phyloP scores from a whole-genome alignment of 2,888 invertebrate species.

The Gryllus longicercus region DNA sequence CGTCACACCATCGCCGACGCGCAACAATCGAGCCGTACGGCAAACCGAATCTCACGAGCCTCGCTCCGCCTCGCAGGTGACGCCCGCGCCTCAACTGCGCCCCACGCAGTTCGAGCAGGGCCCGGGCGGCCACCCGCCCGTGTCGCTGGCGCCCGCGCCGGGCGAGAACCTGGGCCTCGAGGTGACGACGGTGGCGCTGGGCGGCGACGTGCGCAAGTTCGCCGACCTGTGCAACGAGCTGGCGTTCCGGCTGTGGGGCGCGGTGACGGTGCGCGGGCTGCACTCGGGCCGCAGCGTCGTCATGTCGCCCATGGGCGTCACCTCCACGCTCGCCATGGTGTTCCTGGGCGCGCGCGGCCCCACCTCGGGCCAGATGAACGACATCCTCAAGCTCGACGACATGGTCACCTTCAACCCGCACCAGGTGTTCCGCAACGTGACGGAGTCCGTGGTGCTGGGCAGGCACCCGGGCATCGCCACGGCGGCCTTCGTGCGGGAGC shows the following conservation, averaged over 20 bases:
- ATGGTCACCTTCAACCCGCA: constrained; percentile 90
- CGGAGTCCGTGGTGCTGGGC: constrained; percentile 70
- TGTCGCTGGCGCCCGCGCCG: constrained; percentile 56
- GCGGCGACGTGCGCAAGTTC: constrained; percentile 73
- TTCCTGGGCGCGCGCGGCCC: constrained; percentile 82
- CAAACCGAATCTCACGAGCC: too few species aligned
- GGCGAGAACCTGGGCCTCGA: constrained; percentile 66
- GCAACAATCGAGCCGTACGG: too few species aligned
- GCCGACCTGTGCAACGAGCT: constrained; percentile 78
- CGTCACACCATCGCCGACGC: too few species aligned
- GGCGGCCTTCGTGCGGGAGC: constrained; percentile 75
- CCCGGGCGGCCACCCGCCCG: constrained; percentile 39
- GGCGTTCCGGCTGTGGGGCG: constrained; percentile 78
- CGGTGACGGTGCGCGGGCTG: constrained; percentile 62
- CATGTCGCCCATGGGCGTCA: constrained; percentile 79
- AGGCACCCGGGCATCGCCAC: constrained; percentile 69
- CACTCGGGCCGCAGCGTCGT: constrained; percentile 66
- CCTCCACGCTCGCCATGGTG: constrained; percentile 84
- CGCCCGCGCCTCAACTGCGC: too few species aligned
- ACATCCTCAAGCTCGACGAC: constrained; percentile 76
- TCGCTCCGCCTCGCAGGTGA: too few species aligned
- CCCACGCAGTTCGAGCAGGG: too few species aligned
- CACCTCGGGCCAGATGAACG: constrained; percentile 88
- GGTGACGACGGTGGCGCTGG: constrained; percentile 67
- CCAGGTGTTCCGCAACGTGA: constrained; percentile 78